These are phyloP conservation scores for Drosophila lini DNA, from an alignment of 1,140 invertebrate species.

Conservation along the genomic window DNA sequence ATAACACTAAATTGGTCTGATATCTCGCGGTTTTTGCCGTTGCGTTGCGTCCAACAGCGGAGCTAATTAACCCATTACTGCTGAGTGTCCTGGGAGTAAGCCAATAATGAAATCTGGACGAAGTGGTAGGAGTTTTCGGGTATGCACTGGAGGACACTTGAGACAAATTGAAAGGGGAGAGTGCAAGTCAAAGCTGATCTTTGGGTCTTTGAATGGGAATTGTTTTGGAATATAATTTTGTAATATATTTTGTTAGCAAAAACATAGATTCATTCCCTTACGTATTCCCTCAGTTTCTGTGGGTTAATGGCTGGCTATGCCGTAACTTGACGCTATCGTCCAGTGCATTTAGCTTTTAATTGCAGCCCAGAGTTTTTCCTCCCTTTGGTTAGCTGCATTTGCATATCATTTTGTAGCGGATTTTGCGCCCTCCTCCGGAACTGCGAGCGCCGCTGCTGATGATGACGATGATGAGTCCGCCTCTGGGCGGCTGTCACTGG, in stretches of 20 bases:
- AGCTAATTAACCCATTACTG: conserved; percentile 65
- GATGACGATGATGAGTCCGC: conserved; percentile 37
- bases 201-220: neutral
- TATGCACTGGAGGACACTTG: neutral
- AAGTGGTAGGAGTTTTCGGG: neutral
- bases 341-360: conserved; percentile 79
- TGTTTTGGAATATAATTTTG: neutral
- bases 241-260: neutral
- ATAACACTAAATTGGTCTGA: conserved; percentile 82
- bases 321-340: conserved; percentile 60
- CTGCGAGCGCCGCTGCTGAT: neutral
- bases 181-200: neutral
- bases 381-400: conserved; percentile 61
- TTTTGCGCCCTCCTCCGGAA: conserved; percentile 31
- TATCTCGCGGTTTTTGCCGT: conserved; percentile 73
- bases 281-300: conserved; percentile 11
- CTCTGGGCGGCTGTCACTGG: conserved; percentile 58
- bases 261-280: neutral
- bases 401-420: conserved; percentile 72
- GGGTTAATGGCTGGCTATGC: conserved; percentile 60
- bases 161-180: neutral
- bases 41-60: conserved; percentile 38
- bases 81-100: conserved; percentile 6
- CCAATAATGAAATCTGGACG: conserved; percentile 17
- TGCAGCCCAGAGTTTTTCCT: conserved; percentile 63